Conservation (phyloP, 2,797 vertebrate species). For the Arrhamphus sclerolepis region DNA sequence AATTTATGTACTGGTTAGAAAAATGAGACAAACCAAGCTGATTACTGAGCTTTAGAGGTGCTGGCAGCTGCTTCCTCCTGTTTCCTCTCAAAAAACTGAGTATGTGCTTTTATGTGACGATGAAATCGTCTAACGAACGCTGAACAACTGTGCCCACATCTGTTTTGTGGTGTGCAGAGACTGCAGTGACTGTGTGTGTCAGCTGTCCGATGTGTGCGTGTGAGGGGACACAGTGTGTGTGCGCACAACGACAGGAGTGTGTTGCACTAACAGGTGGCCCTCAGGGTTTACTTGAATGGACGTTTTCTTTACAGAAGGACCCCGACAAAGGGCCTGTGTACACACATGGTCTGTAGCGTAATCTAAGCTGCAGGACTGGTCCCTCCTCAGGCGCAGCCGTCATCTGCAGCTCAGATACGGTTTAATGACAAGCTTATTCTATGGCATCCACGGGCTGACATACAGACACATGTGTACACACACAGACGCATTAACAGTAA, state of each 20-base stretch:
- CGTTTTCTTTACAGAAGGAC: constrained; percentile 76
- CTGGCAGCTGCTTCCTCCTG: constrained; percentile 3
- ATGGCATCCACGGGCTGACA: constrained; percentile 34
- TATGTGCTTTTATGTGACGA: constrained; percentile 16
- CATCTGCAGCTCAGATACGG: constrained; percentile 60
- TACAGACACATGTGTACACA: constrained; percentile 24
- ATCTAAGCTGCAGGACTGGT: constrained; percentile 72
- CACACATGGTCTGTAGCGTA: constrained; percentile 61
- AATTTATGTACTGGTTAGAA: too few species aligned
- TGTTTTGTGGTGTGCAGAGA: constrained; percentile 63
- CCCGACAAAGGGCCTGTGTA: constrained; percentile 80
- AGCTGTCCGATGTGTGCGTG: constrained; percentile 72
- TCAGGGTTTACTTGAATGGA: constrained; percentile 77
- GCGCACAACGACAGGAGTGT: constrained; percentile 65
- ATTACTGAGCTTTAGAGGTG: not conserved
- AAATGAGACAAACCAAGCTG: not conserved
- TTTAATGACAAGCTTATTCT: constrained; percentile 54
- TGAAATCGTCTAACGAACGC: constrained; percentile 33
- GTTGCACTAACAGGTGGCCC: constrained; percentile 80
- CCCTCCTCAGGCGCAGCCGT: constrained; percentile 47
- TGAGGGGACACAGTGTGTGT: constrained; percentile 35
- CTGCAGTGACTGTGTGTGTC: constrained; percentile 62
- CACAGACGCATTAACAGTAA: not conserved
- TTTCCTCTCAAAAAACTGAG: constrained; percentile 11
- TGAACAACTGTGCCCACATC: constrained; percentile 52